These are phyloP conservation scores for Drosophila koepferae DNA, from an alignment of 2,888 invertebrate genomes.

Conservation along the genomic window DNA sequence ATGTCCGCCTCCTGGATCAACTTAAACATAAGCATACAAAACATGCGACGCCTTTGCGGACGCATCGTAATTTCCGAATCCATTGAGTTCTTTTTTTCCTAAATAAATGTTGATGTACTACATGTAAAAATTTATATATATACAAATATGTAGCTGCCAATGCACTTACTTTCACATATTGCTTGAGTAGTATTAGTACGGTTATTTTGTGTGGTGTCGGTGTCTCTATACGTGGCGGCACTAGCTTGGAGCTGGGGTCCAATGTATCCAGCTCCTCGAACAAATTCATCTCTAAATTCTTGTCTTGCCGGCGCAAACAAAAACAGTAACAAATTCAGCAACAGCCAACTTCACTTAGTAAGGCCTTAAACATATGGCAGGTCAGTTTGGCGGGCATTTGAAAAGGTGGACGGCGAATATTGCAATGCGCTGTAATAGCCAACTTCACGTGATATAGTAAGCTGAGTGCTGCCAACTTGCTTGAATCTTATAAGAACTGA, in stretches of 20 bases:
- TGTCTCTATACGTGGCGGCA: conserved; percentile 84
- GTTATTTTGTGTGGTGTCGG: conserved; percentile 93
- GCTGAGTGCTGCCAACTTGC: not conserved
- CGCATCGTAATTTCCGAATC: conserved; percentile 82
- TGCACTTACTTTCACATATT: conserved; percentile 88
- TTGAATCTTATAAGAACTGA: not conserved
- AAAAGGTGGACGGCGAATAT: not conserved
- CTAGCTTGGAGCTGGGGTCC: conserved; percentile 76
- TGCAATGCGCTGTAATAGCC: not conserved
- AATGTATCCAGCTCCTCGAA: conserved; percentile 83
- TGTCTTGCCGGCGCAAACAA: conserved; percentile 53
- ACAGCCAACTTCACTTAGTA: conserved; percentile 47
- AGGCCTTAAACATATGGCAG: not conserved
- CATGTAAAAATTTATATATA: not conserved
- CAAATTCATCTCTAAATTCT: conserved; percentile 68
- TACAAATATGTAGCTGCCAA: not conserved
- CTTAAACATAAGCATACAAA: conserved; percentile 92
- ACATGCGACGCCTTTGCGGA: conserved; percentile 90
- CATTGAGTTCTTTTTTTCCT: conserved; percentile 81
- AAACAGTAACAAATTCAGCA: not conserved
- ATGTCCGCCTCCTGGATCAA: conserved; percentile 92
- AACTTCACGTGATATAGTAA: not conserved
- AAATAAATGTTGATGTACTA: not conserved
- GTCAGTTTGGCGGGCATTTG: conserved; percentile 17
- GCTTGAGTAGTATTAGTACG: conserved; percentile 90